These are phyloP conservation scores for Tyrophagus putrescentiae DNA, from an alignment of 1,140 invertebrate species.

Conservation along the genomic window DNA sequence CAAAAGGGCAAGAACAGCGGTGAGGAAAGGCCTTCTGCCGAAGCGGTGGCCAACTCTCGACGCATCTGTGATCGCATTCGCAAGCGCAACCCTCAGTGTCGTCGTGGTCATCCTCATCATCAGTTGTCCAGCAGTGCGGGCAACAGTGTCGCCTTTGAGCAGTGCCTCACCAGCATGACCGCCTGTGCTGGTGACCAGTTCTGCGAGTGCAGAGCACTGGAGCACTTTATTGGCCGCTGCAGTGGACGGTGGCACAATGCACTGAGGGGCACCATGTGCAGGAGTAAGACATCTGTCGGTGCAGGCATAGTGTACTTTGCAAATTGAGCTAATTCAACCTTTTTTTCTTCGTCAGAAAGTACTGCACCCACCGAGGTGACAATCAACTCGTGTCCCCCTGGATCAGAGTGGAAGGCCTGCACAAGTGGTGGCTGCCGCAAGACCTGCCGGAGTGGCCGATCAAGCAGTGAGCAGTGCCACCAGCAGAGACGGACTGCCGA, in stretches of 20 bases:
- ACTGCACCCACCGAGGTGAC: no score
- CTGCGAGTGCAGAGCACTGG: neutral
- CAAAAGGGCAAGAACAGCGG: neutral
- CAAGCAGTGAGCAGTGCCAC: neutral
- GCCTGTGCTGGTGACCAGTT: neutral
- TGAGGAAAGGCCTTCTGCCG: neutral
- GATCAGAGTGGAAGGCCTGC: neutral
- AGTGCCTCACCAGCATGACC: neutral
- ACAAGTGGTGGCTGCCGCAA: neutral
- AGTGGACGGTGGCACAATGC: neutral
- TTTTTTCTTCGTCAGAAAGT: no score
- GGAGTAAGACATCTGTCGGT: neutral
- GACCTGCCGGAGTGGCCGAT: neutral
- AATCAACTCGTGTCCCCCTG: slow-evolving; percentile 1
- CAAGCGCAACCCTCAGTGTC: neutral
- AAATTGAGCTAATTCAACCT: no score
- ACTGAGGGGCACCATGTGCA: neutral
- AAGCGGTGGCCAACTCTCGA: neutral
- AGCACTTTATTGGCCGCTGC: neutral
- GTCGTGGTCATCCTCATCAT: neutral
- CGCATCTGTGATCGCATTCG: neutral
- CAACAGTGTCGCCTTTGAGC: neutral
- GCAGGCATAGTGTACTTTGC: no score
- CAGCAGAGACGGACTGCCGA: slow-evolving; percentile 23
- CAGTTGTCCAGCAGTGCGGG: no score